Evolutionary conservation across 2,888 invertebrate genomes (phyloP).

Genomic region (Synergus itoensis): DNA sequence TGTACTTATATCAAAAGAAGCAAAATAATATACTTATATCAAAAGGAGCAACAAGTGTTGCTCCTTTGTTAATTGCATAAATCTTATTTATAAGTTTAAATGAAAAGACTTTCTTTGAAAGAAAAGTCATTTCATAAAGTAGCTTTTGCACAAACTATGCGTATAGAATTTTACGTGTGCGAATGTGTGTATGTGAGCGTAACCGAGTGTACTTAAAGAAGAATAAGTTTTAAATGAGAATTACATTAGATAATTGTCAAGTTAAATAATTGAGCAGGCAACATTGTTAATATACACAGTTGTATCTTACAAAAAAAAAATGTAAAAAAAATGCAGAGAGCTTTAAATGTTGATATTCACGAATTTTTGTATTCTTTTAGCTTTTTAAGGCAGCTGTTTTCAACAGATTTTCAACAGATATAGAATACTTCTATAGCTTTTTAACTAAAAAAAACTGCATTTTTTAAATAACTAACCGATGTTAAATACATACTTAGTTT

Average conservation of each 20-base stretch:
- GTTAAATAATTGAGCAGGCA: constrained; percentile 9
- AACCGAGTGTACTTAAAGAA: background rate
- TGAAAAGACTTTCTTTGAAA: background rate
- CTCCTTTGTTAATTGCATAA: background rate
- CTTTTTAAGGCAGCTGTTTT: background rate
- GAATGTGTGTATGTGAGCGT: constrained; percentile 11
- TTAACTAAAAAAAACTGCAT: constrained; percentile 2
- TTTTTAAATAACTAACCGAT: constrained; percentile 3
- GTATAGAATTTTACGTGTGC: constrained; percentile 7
- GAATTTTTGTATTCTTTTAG: background rate
- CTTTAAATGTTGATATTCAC: constrained; percentile 19
- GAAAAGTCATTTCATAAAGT: background rate
- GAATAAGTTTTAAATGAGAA: constrained; percentile 3
- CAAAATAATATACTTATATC: constrained; percentile 20
- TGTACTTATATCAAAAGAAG: background rate
- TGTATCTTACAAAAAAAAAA: background rate
- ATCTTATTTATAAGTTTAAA: constrained; percentile 16
- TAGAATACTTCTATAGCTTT: background rate
- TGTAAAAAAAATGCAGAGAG: constrained; percentile 11
- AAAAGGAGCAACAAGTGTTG: background rate
- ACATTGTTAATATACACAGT: constrained; percentile 8
- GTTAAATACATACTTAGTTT: constrained; percentile 22
- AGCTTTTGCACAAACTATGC: constrained; percentile 32
- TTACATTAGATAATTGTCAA: constrained; percentile 11
- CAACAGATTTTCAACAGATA: background rate